phyloP scores from a whole-genome alignment of 2,113 vertebrate genomes.

The Takifugu bimaculatus region DNA sequence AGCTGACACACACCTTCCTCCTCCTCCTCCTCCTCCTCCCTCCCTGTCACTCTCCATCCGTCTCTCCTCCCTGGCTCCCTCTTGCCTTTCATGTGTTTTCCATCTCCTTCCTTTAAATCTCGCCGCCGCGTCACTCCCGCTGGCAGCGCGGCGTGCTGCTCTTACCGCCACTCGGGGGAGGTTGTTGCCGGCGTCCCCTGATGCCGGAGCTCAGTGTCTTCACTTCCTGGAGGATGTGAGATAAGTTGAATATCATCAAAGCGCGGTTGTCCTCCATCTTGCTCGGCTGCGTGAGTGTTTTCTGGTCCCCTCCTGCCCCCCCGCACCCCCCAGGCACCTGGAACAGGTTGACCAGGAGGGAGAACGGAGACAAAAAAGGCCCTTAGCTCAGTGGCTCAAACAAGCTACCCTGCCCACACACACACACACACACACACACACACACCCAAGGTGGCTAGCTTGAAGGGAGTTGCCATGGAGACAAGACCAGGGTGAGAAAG shows the following conservation, averaged over 20 bases:
- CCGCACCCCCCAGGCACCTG: constrained; percentile 24
- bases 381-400: constrained; percentile 55
- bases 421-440: constrained; percentile 49
- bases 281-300: not conserved
- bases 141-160: constrained; percentile 28
- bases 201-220: constrained; percentile 3
- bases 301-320: not conserved
- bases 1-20: constrained; percentile 31
- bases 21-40: constrained; percentile 17
- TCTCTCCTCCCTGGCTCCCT: constrained; percentile 15
- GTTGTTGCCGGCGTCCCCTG: constrained; percentile 34
- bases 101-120: constrained; percentile 25
- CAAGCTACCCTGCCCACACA: constrained; percentile 61
- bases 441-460: constrained; percentile 60
- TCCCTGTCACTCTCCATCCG: constrained; percentile 34
- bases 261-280: too few relatives aligned
- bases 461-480: constrained; percentile 69
- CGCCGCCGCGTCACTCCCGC: constrained; percentile 26
- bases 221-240: not conserved
- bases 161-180: constrained; percentile 11
- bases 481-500: constrained; percentile 62
- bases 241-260: too few relatives aligned
- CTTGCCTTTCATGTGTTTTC: constrained; percentile 20
- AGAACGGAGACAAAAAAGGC: constrained; percentile 42
- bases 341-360: constrained; percentile 54